phyloP scores from a whole-genome alignment of 2,113 vertebrate species.

The Octodon degus region DNA sequence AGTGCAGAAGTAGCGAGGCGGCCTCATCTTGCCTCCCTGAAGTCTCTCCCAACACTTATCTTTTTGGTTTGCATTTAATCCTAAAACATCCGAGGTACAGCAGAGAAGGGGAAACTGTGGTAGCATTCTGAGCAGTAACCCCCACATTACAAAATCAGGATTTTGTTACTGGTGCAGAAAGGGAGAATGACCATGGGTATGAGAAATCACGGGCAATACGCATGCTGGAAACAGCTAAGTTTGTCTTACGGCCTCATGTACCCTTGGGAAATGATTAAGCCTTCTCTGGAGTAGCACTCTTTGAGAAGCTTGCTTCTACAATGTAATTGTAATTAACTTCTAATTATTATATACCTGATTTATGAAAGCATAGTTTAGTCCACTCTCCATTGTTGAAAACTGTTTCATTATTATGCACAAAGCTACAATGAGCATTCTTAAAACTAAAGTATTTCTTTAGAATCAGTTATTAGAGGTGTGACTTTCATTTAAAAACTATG shows the following conservation, averaged over 20 bases:
- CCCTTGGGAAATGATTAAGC: neutral
- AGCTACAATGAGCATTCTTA: constrained; percentile 4
- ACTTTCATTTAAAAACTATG: neutral
- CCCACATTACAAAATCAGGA: neutral
- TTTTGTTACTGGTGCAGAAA: constrained; percentile 19
- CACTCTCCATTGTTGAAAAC: neutral
- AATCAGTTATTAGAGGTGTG: constrained; percentile 22
- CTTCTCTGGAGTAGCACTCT: neutral
- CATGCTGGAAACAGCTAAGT: neutral
- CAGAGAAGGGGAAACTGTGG: neutral
- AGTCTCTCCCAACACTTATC: neutral
- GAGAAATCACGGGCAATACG: neutral
- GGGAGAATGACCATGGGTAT: neutral
- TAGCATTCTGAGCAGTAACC: neutral
- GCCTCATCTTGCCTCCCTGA: neutral
- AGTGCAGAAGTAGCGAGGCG: neutral
- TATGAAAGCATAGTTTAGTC: constrained; percentile 10
- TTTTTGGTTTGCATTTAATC: neutral
- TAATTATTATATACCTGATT: neutral
- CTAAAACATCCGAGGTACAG: neutral
- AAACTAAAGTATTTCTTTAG: constrained; percentile 34
- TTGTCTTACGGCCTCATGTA: constrained; percentile 12
- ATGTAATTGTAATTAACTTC: constrained; percentile 16
- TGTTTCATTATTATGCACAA: constrained; percentile 34
- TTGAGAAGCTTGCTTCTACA: constrained; percentile 27